Evolutionary conservation across 1,140 invertebrate genomes (phyloP), one percentile per base, ranked within the genome.

Genomic region (Cydia splendana): DNA sequence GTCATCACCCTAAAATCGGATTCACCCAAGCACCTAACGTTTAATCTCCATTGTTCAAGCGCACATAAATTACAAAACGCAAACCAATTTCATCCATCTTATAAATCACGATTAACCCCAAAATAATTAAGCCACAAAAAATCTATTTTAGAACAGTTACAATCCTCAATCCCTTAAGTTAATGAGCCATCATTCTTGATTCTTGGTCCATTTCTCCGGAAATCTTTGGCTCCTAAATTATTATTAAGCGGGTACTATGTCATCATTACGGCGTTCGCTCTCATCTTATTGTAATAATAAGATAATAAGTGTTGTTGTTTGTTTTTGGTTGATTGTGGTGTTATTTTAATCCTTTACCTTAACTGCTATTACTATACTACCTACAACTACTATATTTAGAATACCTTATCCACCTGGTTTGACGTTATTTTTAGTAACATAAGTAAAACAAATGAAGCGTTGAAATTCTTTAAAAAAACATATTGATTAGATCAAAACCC

Each of bases 141-240:
- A 57, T 57, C 48, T 51, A 51, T 53, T 53, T 53, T 62, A 24
- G 20, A 62, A 20, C 24, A 62, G 24, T 62, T 20, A 24, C 2
- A 62, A 62, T 2, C 57, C n/a, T 6, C 48, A 51, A 57, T 18
- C 53, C 53, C 15, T 57, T 57, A n/a, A 13, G 0, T 24, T 62
- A 62, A 62, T 62, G 57, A 62, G 20, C 18, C 57, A 62, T 62
- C 57, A 12, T 2, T 62, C 9, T 24, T 62, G 20, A 4, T 62
- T 62, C 57, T 7, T 12, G 57, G 18, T 1, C 53, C 53, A 57
- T 24, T 62, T 20, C 20, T 20, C 57, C 20, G 18, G 10, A 24
- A 62, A 62, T 62, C 57, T 62, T 62, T 62, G 18, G 57, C 20
- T 2, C 57, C 18, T 62, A 62, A 62, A 62, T 62, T 62, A 62